Evolutionary conservation across 2,888 invertebrate genomes (phyloP), one percentile per base, ranked within the genome.

Genomic region (Drepanosiphum platanoidis): DNA sequence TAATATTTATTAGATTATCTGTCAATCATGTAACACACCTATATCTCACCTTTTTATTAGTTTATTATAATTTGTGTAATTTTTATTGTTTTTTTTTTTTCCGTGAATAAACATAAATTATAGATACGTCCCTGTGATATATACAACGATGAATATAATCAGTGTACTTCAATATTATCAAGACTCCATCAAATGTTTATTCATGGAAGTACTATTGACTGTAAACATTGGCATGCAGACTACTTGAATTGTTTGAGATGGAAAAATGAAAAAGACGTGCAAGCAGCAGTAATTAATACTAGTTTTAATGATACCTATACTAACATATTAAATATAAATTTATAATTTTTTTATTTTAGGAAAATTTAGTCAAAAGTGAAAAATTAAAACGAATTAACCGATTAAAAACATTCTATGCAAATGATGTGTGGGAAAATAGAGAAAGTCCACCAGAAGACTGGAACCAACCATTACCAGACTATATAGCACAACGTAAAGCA

Each of bases 181-280:
- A 91, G 96, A 87, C 95, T 97, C 88, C 94, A 97, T 89, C 97
- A 97, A 90, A 94, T 95, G 89, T 97, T 96, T 89, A 92, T 96
- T 86, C 91, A 91, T 90, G 97, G 97, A 0, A 91, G 94, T 88
- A 89, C 90, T 0, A 83, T 92, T 11, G 94, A 97, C 89, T 97
- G 97, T 89, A 91, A 91, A 4, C 93, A 94, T 88, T 97, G 96
- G 96, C 92, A 94, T 88, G 91, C 90, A 82, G 96, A 97, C 89
- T 93, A 93, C 88, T 89, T 93, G 4, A 95, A 95, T 89, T 97
- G 97, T 89, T 89, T 91, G 81, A 92, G 92, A 89, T 97, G 94
- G 92, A 90, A 91, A 83, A 90, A 92, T 0, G 90, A 91, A 9
- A 90, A 92, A 75, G 93, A 95, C 89, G 86, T 91, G 0, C 91